Conservation (phyloP, 2,888 invertebrate genomes). For the Mylabris sibirica region DNA sequence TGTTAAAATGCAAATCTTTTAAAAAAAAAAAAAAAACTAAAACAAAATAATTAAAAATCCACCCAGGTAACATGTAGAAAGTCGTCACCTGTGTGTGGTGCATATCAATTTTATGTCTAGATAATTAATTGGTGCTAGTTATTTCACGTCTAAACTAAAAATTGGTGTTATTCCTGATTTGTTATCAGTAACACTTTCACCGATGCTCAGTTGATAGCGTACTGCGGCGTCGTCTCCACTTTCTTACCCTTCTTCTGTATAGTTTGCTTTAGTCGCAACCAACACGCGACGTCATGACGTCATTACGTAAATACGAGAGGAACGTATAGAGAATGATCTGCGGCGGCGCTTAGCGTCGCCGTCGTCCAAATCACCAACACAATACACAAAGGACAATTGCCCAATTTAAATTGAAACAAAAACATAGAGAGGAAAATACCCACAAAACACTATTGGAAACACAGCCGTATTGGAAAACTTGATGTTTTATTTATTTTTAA, state of each 20-base stretch:
- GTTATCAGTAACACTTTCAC: conserved; percentile 18
- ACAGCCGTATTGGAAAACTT: too few relatives aligned
- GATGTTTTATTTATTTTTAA: not conserved
- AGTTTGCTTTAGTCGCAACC: conserved; percentile 7
- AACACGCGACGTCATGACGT: conserved; percentile 37
- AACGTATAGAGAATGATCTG: conserved; percentile 14
- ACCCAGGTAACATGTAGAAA: conserved; percentile 15
- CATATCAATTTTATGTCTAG: conserved; percentile 19
- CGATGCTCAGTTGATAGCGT: conserved; percentile 19
- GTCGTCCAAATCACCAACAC: not conserved
- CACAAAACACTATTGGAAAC: too few relatives aligned
- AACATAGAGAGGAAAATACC: not conserved
- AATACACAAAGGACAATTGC: not conserved
- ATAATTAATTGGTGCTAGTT: conserved; percentile 14
- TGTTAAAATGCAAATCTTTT: not conserved
- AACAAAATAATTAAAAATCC: not conserved
- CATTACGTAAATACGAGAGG: conserved; percentile 23
- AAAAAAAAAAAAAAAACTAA: not conserved
- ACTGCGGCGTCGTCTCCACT: conserved; percentile 28
- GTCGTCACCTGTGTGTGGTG: conserved; percentile 22
- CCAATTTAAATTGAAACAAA: not conserved
- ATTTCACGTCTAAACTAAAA: not conserved
- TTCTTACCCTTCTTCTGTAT: conserved; percentile 19
- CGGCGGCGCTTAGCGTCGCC: conserved; percentile 31
- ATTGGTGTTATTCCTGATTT: not conserved